Evolutionary conservation across 2,113 vertebrate genomes (phyloP).

Genomic region (Myiozetetes cayanensis): DNA sequence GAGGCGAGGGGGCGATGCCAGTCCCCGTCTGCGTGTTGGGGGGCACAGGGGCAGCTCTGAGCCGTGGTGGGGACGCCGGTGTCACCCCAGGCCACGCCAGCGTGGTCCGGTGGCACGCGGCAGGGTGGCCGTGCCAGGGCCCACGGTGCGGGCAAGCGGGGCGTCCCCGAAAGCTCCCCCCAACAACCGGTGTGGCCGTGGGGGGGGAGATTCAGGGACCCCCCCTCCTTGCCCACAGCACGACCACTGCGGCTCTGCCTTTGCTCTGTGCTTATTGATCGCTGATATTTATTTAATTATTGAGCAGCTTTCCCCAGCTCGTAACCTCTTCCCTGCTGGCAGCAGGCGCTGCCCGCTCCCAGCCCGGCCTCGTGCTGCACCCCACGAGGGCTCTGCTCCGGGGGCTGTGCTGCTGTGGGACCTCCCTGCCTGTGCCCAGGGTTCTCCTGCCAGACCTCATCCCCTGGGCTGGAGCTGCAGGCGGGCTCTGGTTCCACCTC

Average conservation of each 20-base stretch:
- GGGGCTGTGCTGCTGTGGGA: background rate
- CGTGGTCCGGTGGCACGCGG: background rate
- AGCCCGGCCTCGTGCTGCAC: background rate
- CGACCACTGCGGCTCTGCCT: background rate
- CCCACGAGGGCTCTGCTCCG: background rate
- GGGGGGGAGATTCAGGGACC: background rate
- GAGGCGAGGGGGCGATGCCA: background rate
- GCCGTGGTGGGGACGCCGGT: background rate
- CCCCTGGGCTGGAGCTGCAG: accelerated
- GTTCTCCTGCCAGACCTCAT: background rate
- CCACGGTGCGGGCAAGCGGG: background rate
- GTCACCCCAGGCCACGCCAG: background rate
- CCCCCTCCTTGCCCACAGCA: background rate
- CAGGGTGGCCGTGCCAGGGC: background rate
- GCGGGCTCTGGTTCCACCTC: background rate
- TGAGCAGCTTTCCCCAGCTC: background rate
- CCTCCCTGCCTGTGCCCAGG: background rate
- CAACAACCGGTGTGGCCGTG: accelerated
- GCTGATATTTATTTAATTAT: slow-evolving; percentile 57
- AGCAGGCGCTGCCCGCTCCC: background rate
- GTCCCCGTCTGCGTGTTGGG: accelerated
- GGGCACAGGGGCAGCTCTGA: background rate
- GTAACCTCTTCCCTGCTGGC: slow-evolving; percentile 37
- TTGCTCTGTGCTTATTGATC: slow-evolving; percentile 46
- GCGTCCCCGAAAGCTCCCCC: background rate